phyloP scores from a whole-genome alignment of 1,140 invertebrate species.

The Thalassaphorura encarpata region DNA sequence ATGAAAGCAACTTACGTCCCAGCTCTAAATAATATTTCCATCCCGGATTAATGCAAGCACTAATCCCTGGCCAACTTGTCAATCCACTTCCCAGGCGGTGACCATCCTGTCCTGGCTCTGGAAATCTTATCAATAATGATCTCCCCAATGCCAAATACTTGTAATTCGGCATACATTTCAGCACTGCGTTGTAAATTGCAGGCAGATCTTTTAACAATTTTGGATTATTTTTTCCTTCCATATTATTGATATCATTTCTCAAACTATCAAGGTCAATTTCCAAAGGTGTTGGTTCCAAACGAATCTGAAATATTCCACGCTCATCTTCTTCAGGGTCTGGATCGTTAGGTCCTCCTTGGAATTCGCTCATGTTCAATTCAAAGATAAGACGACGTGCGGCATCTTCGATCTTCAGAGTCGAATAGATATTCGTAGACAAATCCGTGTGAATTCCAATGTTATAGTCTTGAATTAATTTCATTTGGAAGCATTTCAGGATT shows the following conservation, averaged over 20 bases:
- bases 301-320: neutral
- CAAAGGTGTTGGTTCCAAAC: neutral
- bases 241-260: too few species aligned
- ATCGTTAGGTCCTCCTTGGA: too few species aligned
- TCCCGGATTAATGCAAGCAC: neutral
- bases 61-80: neutral
- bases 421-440: conserved; percentile 6
- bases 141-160: neutral
- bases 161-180: neutral
- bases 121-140: neutral
- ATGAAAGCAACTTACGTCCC: too few species aligned
- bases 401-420: conserved; percentile 1
- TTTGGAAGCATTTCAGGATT: neutral
- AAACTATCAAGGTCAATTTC: neutral
- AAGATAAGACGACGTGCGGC: neutral
- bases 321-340: neutral
- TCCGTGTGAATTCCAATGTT: conserved; percentile 8
- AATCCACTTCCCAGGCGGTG: neutral
- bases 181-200: neutral
- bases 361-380: neutral
- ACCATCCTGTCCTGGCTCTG: neutral
- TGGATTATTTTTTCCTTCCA: neutral
- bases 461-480: neutral
- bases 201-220: neutral
- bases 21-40: too few species aligned